Base-by-base conservation (phyloP, 2,888 invertebrate genomes). In the Gymnosoma rotundatum region DNA sequence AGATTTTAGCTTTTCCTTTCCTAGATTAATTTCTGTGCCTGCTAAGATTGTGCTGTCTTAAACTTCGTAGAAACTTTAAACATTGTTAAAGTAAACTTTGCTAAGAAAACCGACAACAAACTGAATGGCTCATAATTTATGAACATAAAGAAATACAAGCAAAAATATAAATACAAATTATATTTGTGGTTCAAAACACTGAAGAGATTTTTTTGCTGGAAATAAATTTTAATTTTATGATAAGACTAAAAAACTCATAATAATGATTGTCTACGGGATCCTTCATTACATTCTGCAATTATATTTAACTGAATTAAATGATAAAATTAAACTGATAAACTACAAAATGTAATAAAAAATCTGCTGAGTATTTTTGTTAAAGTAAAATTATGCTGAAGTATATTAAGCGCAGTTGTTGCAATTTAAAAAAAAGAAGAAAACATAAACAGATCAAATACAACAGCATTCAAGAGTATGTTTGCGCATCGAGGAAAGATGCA, bases 241-340 rank as follows among this genome's bases (percentile, higher is more conserved):
- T 56, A 81, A 64, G 81, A 48, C 66, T 20, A 64, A 21, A 67
- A 58, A 64, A 67, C 25, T 63, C 67, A 64, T 73, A 70, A 81
- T 81, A 84, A 84, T 32, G 32, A 32, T 84, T 84, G 84, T 70
- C 74, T 84, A 66, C 81, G 73, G 64, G 78, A 84, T 84, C 84
- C 81, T 81, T 50, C 84, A 84, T 84, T 84, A 81, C 81, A 78
- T 70, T 78, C 48, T 42, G 70, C 70, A 81, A 72, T 73, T 63
- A 75, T 63, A 70, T 81, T 81, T 81, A 64, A 74, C 52, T 64
- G 81, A 81, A 84, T 84, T 84, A 84, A 84, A 84, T 78, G 84
- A 84, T 84, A 84, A 84, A 84, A 84, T 81, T 84, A 69, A 74
- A 81, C 69, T 74, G 84, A 84, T 84, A 84, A 84, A 70, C 69